Conservation (phyloP, 2,113 vertebrate species). For the Calypte anna region DNA sequence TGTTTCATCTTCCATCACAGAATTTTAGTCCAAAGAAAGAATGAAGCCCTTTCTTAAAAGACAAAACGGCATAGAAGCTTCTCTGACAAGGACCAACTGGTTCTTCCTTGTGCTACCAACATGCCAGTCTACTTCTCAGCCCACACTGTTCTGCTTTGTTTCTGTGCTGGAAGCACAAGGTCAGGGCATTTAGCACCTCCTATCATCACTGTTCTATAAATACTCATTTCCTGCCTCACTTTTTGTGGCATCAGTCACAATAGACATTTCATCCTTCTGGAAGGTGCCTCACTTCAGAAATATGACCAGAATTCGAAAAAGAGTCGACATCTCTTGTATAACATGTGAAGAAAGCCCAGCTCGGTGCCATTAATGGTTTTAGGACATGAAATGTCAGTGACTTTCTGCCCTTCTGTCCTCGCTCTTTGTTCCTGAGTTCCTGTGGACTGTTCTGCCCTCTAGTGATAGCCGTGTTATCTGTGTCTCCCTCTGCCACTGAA, state of each 20-base stretch:
- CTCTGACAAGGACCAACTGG: not conserved
- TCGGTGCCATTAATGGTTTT: accelerated
- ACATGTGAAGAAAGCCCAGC: not conserved
- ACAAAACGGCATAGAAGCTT: not conserved
- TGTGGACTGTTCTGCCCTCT: slow-evolving; percentile 22
- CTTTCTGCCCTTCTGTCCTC: not conserved
- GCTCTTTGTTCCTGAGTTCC: not conserved
- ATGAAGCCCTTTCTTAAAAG: not conserved
- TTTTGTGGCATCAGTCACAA: not conserved
- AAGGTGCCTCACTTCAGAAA: not conserved
- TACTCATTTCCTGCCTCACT: not conserved
- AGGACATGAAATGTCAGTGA: accelerated
- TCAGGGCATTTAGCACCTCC: not conserved
- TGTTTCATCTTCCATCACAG: not conserved
- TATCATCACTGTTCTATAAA: not conserved
- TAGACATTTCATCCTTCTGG: not conserved
- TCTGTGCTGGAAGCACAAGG: not conserved
- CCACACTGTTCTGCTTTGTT: not conserved
- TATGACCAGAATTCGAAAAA: not conserved
- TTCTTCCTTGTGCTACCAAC: not conserved
- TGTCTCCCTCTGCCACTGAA: not conserved
- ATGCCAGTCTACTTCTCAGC: not conserved
- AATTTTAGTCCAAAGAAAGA: not conserved
- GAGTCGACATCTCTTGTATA: accelerated
- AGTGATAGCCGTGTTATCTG: not conserved